Evolutionary conservation across 2,888 invertebrate species (phyloP), one percentile per base, ranked within the genome.

Genomic region (Ernsta delagoae): DNA sequence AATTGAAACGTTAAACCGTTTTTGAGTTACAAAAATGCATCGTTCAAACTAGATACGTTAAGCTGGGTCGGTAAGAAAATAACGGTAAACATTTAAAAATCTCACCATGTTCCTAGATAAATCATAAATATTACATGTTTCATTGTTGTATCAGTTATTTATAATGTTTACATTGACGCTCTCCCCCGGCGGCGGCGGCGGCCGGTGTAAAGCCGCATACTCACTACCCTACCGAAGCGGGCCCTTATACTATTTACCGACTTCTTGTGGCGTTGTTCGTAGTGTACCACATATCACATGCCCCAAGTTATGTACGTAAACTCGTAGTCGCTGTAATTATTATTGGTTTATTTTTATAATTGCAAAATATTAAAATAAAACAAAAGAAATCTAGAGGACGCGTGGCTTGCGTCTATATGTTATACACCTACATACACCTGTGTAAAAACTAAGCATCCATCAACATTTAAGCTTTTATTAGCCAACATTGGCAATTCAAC

Each of bases 91-190:
- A 50, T 34, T 34, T 48, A n/a, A 11, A 31, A 54, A n/a, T n/a
- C n/a, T n/a, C n/a, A n/a, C n/a, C n/a, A 24, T 54, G 31, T n/a
- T 16, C 16, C 12, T 24, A 56, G 24, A 36, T 45, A 24, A 57
- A 57, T 39, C 39, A 59, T 39, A 24, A 59, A 36, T 16, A 57
- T 65, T 34, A 59, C 39, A 36, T 50, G 31, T 24, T 59, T 59
- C 50, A 16, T 41, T 12, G 48, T 59, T 53, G 59, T 53, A 34
- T 66, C 50, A 66, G 54, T 56, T 67, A 61, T 61, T 61, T 61
- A 61, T 43, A 56, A 62, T 68, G 57, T 68, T 62, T 68, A 68
- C 62, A 48, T 48, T 62, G 61, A 57, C 67, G 56, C 68, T 60
- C 56, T 61, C 56, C 61, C 61, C 53, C 56, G 11, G n/a, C 36